Evolutionary conservation across 92 coral and sea anemone genomes (phyloP).

Genomic region (Hydrozoanthus gracilis): DNA sequence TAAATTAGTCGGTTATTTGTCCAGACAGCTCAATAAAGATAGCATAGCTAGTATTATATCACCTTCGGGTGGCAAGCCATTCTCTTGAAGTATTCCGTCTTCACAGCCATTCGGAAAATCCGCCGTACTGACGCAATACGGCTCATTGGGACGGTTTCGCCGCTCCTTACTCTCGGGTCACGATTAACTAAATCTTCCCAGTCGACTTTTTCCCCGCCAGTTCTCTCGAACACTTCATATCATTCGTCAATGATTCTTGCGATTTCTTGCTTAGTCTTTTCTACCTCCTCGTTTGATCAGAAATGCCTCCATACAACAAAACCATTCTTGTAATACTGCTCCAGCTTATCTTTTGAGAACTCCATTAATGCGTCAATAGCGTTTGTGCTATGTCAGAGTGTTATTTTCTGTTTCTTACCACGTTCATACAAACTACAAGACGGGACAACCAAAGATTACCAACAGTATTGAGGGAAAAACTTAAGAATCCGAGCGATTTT

Average conservation of each 20-base stretch:
- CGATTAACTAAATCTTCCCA: not conserved
- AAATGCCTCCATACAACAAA: not conserved
- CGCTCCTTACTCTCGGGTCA: not conserved
- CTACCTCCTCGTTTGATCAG: not conserved
- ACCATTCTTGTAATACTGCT: conserved; percentile 6
- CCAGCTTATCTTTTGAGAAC: not conserved
- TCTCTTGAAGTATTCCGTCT: not conserved
- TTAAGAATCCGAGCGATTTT: not conserved
- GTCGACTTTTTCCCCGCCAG: not conserved
- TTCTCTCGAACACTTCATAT: not conserved
- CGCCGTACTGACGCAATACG: not conserved
- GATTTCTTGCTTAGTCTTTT: not conserved
- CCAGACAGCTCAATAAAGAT: not conserved
- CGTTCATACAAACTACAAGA: not conserved
- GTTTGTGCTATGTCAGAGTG: not conserved
- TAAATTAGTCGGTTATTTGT: not conserved
- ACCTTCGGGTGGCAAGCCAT: conserved; percentile 4
- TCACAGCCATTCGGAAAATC: conserved; percentile 2
- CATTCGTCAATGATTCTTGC: not conserved
- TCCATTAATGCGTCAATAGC: not conserved
- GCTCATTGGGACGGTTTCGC: not conserved
- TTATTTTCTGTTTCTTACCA: not conserved
- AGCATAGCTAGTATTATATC: not conserved
- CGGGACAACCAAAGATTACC: too few relatives aligned
- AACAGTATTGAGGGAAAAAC: not conserved